Evolutionary conservation across 2,888 invertebrate genomes (phyloP).

Genomic region (Trilocha varians): DNA sequence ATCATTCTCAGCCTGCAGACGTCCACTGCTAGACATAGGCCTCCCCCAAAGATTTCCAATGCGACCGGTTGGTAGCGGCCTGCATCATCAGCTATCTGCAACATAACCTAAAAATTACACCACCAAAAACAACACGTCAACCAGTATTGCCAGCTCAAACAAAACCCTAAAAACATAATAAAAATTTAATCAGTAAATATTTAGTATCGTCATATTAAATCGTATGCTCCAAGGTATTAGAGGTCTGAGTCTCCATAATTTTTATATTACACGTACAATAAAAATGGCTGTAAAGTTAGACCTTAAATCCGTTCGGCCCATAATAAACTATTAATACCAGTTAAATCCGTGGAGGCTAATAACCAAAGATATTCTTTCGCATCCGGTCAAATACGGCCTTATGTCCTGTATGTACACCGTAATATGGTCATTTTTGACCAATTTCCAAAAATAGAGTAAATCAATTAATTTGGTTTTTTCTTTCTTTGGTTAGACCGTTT

Average conservation of each 20-base stretch:
- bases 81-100: background rate
- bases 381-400: constrained; percentile 18
- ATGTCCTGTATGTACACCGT: background rate
- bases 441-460: too few relatives aligned
- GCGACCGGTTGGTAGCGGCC: too few relatives aligned
- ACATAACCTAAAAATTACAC: constrained; percentile 1
- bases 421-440: too few relatives aligned
- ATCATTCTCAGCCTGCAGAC: too few relatives aligned
- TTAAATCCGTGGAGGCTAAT: constrained; percentile 6
- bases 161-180: background rate
- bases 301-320: background rate
- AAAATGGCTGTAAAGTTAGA: background rate
- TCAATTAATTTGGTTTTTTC: too few relatives aligned
- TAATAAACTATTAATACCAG: constrained; percentile 8
- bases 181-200: background rate
- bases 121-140: background rate
- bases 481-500: too few relatives aligned
- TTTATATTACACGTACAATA: background rate
- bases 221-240: background rate
- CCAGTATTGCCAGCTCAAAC: background rate
- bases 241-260: background rate
- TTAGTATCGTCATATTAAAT: background rate
- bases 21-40: too few relatives aligned
- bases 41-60: too few relatives aligned
- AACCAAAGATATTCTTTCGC: constrained; percentile 14